A percentile compares a stretch with the other conserved stretches of the same genome.
These are phyloP conservation scores for Rhinichthys osculus DNA, from an alignment of 2,797 vertebrate species.

Conservation along the genomic window DNA sequence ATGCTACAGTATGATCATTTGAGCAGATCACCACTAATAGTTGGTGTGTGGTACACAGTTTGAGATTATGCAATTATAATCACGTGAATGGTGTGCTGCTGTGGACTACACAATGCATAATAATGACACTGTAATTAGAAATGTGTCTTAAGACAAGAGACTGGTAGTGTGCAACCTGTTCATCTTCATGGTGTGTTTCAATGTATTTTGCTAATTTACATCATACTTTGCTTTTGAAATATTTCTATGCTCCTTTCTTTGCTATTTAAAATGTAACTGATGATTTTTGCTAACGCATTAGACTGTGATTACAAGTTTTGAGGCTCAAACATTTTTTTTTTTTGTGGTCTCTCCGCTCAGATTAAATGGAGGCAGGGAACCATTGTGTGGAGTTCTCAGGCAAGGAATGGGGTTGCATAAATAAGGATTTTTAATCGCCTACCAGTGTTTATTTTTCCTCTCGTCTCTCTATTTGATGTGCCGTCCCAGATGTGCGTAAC, in stretches of 20 bases:
- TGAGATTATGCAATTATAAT: constrained; percentile 60
- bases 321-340: constrained; percentile 71
- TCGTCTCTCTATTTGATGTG: constrained; percentile 76
- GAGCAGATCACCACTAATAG: constrained; percentile 50
- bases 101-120: constrained; percentile 53
- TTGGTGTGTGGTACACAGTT: constrained; percentile 56
- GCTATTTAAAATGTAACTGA: constrained; percentile 80
- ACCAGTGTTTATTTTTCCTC: constrained; percentile 80
- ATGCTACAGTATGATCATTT: constrained; percentile 46
- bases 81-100: constrained; percentile 27
- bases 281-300: constrained; percentile 78
- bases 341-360: constrained; percentile 65
- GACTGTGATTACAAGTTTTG: constrained; percentile 72
- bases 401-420: constrained; percentile 79
- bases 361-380: constrained; percentile 80
- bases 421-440: constrained; percentile 82
- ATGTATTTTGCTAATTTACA: constrained; percentile 58
- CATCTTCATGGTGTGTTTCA: constrained; percentile 62
- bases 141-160: constrained; percentile 55
- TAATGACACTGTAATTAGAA: constrained; percentile 66
- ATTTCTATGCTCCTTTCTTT: constrained; percentile 70
- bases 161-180: constrained; percentile 66
- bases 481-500: constrained; percentile 73
- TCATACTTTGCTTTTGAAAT: constrained; percentile 66
- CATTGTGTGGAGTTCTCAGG: constrained; percentile 71